phyloP scores from a whole-genome alignment of 2,797 vertebrate species.

The Paguma larvata region DNA sequence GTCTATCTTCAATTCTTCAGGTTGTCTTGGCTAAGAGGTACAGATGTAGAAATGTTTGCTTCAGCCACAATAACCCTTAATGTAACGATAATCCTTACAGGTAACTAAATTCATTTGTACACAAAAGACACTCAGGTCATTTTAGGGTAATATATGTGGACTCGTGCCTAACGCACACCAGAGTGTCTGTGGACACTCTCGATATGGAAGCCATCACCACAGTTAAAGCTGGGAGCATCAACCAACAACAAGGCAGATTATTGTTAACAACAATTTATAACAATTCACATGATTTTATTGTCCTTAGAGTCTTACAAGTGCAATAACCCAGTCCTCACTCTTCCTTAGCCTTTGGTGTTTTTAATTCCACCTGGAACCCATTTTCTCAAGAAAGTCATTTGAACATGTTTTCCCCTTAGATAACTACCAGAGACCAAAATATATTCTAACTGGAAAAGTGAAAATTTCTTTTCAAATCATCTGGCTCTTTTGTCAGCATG shows the following conservation, averaged over 20 bases:
- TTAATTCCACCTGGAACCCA: slow-evolving; percentile 63
- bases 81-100: neutral
- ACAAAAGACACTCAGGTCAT: neutral
- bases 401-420: slow-evolving; percentile 40
- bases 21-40: neutral
- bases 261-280: neutral
- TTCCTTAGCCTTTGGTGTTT: neutral
- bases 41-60: neutral
- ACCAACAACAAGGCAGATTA: neutral
- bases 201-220: neutral
- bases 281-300: neutral
- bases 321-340: neutral
- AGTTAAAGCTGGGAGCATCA: neutral
- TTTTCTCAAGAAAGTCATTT: slow-evolving; percentile 53
- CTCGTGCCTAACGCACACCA: neutral
- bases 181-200: neutral
- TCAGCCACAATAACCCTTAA: neutral
- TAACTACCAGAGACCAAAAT: slow-evolving; percentile 51
- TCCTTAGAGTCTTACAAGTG: neutral
- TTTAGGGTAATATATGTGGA: neutral
- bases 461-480: slow-evolving; percentile 58
- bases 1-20: neutral
- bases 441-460: slow-evolving; percentile 51
- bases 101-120: neutral
- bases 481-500: slow-evolving; percentile 65